Evolutionary conservation across 2,113 vertebrate species (phyloP), one percentile per base, ranked within the genome.

Genomic region (Puffinus mauretanicus): DNA sequence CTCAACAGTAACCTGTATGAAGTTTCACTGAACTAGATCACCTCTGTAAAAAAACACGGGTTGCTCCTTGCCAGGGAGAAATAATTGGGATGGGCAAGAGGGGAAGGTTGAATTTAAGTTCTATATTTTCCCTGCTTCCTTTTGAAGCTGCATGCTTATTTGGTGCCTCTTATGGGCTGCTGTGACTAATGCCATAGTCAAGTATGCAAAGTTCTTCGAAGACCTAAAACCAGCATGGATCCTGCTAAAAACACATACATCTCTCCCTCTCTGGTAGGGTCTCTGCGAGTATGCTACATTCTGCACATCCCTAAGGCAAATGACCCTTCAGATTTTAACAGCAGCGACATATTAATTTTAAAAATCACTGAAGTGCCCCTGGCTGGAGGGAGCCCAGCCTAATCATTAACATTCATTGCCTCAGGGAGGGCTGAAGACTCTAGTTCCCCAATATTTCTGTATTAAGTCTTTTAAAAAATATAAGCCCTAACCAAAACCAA

Each of bases 321-420:
- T 46, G 61, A 94, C 82, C 19, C 47, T 47, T 66, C 58, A 32
- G 38, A 88, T 92, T 93, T 96, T 96, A 96, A 81, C 66, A 94
- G 60, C 2, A 5, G 75, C 49, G 91, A 96, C 15, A 3, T 60
- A 95, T 82, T 94, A 66, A 78, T 88, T 92, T 78, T 82, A 93
- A 91, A 96, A 97, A 95, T 90, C 94, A 86, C 72, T 82, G 84
- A 93, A 82, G 73, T 92, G 58, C 87, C 86, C 67, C 26, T 86
- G 77, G 61, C 64, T 93, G 90, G 96, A 90, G 91, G 80, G 76
- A 49, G 1, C 61, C 49, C 86, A 84, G 76, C 67, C 27, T 97
- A 94, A 89, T 92, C 76, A 46, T 95, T 93, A 97, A 96, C 89
- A 90, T 80, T 95, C 40, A 44, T 67, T 87, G 65, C 91, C 78